A percentile compares a stretch with the other conserved stretches of the same genome.
Evolutionary conservation across 37 sponge, comb jelly and placozoan genomes (phyloP).

Genomic region (Crambe crambe): DNA sequence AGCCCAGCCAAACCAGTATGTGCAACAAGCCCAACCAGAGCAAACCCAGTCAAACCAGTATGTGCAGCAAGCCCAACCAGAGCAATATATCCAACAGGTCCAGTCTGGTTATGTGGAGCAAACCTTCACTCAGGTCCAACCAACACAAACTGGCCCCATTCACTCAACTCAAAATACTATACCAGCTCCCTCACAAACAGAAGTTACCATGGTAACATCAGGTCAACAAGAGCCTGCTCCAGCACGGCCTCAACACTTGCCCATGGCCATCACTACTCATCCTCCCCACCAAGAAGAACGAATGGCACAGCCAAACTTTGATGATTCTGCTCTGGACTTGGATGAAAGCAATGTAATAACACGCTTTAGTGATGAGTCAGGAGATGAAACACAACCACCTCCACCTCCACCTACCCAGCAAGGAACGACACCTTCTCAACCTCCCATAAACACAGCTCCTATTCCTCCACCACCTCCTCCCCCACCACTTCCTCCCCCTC

Average conservation of each 20-base stretch:
- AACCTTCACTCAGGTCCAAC: not conserved
- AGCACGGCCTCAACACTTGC: no score
- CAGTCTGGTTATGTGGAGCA: not conserved
- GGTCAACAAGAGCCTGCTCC: not conserved
- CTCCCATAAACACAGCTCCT: not conserved
- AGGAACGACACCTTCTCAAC: not conserved
- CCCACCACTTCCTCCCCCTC: not conserved
- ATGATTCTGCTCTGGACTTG: not conserved
- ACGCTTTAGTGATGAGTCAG: conserved; percentile 9
- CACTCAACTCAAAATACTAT: not conserved
- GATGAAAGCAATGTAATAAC: conserved; percentile 5
- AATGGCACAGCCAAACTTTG: conserved; percentile 17
- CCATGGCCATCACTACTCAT: no score
- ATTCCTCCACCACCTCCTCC: conserved; percentile 8
- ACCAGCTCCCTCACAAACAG: not conserved
- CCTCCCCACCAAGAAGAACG: not conserved
- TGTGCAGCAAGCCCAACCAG: not conserved
- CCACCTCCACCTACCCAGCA: conserved; percentile 31
- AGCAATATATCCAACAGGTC: not conserved
- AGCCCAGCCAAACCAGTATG: not conserved
- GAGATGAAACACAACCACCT: conserved; percentile 1
- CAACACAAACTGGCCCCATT: not conserved
- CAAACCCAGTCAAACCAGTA: not conserved
- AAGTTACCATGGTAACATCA: not conserved
- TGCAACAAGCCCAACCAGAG: not conserved